These are phyloP conservation scores for Eupithecia abbreviata DNA, from an alignment of 2,888 invertebrate genomes.

Conservation along the genomic window DNA sequence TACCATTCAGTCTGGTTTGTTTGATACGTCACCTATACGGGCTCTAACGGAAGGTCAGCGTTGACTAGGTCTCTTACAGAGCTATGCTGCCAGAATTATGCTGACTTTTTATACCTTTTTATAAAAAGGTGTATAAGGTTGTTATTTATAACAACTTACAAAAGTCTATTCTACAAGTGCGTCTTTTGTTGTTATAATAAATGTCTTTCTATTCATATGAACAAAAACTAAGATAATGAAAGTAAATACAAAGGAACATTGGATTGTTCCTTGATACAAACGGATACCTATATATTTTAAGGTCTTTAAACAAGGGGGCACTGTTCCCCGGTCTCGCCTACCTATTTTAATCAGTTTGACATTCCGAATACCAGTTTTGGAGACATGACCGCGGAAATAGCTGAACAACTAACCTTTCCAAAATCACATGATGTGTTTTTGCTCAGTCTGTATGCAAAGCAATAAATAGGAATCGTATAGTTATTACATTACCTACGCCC, in stretches of 20 bases:
- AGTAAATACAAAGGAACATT: neutral
- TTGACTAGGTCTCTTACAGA: no score
- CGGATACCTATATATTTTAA: neutral
- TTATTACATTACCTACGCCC: no score
- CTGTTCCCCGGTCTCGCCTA: neutral
- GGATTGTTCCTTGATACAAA: neutral
- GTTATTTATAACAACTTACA: no score
- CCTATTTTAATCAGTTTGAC: slow-evolving; percentile 1
- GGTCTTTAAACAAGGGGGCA: neutral
- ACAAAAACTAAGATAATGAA: neutral
- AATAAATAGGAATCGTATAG: no score
- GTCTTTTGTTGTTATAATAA: neutral
- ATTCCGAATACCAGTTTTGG: slow-evolving; percentile 3
- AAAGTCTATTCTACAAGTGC: no score
- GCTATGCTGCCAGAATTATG: no score
- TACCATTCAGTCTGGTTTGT: no score
- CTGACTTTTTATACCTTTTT: no score
- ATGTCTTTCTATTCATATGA: neutral
- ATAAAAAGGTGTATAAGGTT: no score
- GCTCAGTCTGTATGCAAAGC: neutral
- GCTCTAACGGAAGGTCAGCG: no score
- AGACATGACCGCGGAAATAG: neutral
- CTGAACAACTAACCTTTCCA: neutral
- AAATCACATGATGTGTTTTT: neutral
- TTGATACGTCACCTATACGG: no score